A percentile compares a stretch with the other conserved stretches of the same genome.
Conservation (phyloP, 2,113 vertebrate genomes). For the Jacana jacana region DNA sequence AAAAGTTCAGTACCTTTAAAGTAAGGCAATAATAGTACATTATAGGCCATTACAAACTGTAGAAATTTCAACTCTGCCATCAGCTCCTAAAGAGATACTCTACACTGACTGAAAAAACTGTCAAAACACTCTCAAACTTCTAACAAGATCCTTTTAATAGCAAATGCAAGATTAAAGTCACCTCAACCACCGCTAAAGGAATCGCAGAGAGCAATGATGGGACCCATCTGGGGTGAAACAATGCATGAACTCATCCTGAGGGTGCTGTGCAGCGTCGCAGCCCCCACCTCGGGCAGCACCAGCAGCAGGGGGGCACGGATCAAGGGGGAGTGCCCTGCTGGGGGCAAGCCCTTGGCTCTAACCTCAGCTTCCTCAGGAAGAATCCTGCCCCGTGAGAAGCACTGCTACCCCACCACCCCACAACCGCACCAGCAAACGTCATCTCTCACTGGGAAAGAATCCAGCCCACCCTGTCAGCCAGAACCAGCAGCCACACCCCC, state of each 20-base stretch:
- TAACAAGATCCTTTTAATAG: not conserved
- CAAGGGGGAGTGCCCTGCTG: not conserved
- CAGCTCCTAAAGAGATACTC: not conserved
- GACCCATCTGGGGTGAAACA: not conserved
- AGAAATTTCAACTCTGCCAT: not conserved
- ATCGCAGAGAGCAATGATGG: not conserved
- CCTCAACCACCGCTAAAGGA: not conserved
- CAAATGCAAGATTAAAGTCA: not conserved
- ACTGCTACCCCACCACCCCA: fast-evolving
- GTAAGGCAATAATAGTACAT: not conserved
- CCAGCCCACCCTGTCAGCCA: not conserved
- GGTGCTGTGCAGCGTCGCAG: not conserved
- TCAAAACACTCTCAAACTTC: not conserved
- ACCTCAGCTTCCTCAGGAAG: not conserved
- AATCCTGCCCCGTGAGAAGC: not conserved
- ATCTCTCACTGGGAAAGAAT: not conserved
- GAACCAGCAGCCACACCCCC: not conserved
- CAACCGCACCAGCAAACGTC: not conserved
- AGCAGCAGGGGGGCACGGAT: not conserved
- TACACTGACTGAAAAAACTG: not conserved
- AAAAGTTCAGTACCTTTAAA: not conserved
- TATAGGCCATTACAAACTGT: not conserved
- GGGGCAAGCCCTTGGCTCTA: not conserved
- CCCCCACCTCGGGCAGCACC: too few relatives aligned
- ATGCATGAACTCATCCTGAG: not conserved